These are phyloP conservation scores for Megamerina dolium DNA, from an alignment of 2,888 invertebrate species.

Conservation along the genomic window DNA sequence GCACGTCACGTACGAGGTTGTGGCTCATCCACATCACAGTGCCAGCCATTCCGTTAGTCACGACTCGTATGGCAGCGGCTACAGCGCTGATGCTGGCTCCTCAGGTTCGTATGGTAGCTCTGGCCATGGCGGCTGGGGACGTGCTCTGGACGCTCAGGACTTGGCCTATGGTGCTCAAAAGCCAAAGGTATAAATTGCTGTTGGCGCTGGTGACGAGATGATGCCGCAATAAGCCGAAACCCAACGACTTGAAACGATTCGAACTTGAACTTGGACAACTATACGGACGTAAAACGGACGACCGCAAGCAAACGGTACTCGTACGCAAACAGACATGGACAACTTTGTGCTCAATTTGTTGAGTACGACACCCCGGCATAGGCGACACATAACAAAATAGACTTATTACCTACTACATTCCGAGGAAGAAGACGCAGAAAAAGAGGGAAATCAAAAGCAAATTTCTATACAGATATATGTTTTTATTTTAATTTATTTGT, in stretches of 20 bases:
- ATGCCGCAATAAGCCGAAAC: constrained; percentile 7
- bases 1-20: constrained; percentile 82
- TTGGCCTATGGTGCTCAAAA: constrained; percentile 75
- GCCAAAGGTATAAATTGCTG: constrained; percentile 48
- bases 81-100: constrained; percentile 55
- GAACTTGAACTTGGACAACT: constrained; percentile 4
- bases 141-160: constrained; percentile 68
- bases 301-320: constrained; percentile 10
- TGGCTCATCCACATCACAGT: constrained; percentile 76
- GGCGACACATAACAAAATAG: not conserved
- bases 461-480: constrained; percentile 11
- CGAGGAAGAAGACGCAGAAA: not conserved
- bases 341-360: too few species aligned
- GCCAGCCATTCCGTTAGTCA: constrained; percentile 63
- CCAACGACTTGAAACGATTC: constrained; percentile 20
- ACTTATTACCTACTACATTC: constrained; percentile 1
- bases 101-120: constrained; percentile 62
- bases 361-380: too few species aligned
- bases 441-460: constrained; percentile 9
- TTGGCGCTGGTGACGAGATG: not conserved
- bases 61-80: constrained; percentile 56
- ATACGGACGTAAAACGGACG: constrained; percentile 11
- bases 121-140: constrained; percentile 67
- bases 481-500: constrained; percentile 31
- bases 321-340: constrained; percentile 17